phyloP scores from a whole-genome alignment of 2,888 invertebrate genomes.

The Mythimna lalbum region DNA sequence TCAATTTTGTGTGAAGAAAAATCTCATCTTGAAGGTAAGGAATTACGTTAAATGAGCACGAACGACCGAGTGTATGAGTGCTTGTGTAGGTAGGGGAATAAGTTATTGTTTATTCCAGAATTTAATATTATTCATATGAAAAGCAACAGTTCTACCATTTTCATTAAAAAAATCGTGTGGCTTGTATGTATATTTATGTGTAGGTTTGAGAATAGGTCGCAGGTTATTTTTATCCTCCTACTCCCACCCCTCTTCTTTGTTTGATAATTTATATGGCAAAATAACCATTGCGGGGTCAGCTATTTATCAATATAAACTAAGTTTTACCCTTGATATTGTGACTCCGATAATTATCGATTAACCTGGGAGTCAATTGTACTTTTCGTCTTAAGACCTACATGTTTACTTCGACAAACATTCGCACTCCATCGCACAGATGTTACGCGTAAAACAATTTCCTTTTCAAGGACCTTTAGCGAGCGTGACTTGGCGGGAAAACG shows the following conservation, averaged over 20 bases:
- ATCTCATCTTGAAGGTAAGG: not conserved
- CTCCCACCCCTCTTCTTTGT: too few relatives aligned
- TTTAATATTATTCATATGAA: not conserved
- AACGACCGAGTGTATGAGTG: not conserved
- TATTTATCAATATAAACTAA: too few relatives aligned
- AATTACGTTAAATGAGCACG: not conserved
- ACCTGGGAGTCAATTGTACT: not conserved
- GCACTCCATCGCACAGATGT: not conserved
- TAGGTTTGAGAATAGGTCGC: too few relatives aligned
- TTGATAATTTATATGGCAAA: too few relatives aligned
- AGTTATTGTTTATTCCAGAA: not conserved
- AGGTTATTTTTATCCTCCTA: too few relatives aligned
- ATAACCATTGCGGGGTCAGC: too few relatives aligned
- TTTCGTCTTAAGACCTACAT: not conserved
- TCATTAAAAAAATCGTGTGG: too few relatives aligned
- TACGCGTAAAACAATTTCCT: constrained; percentile 38
- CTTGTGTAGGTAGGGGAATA: not conserved
- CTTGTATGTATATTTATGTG: too few relatives aligned
- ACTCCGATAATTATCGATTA: not conserved
- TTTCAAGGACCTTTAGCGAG: constrained; percentile 3
- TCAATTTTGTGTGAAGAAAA: not conserved
- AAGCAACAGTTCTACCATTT: too few relatives aligned
- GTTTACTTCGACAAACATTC: not conserved
- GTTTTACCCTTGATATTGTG: not conserved
- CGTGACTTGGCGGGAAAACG: constrained; percentile 38